phyloP scores from a whole-genome alignment of 1,140 invertebrate genomes.

The Drosophila serrata region DNA sequence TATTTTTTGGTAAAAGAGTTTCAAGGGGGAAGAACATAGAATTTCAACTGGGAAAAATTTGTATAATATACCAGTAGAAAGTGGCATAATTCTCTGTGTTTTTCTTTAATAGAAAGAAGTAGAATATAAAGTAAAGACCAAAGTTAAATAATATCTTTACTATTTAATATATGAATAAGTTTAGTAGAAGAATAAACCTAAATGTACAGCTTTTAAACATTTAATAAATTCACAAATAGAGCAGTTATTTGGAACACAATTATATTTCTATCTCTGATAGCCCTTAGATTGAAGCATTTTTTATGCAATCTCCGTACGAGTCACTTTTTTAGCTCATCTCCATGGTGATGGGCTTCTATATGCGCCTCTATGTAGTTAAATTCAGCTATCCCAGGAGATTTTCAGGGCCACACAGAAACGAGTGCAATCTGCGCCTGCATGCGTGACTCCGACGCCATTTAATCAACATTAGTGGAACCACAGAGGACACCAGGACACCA shows the following conservation, averaged over 20 bases:
- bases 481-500: conserved; percentile 13
- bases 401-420: conserved; percentile 33
- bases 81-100: not conserved
- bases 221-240: not conserved
- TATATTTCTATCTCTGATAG: not conserved
- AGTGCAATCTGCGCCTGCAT: conserved; percentile 52
- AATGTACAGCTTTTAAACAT: too few relatives aligned
- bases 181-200: not conserved
- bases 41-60: not conserved
- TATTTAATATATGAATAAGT: not conserved
- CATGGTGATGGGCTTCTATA: conserved; percentile 7
- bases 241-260: not conserved
- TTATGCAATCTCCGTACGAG: not conserved
- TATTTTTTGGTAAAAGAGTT: not conserved
- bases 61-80: not conserved
- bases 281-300: not conserved
- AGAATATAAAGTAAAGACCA: too few relatives aligned
- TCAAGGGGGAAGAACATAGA: not conserved
- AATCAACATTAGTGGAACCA: conserved; percentile 74
- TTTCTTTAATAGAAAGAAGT: not conserved
- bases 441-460: conserved; percentile 66
- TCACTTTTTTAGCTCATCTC: conserved; percentile 5
- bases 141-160: too few relatives aligned
- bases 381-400: conserved; percentile 29
- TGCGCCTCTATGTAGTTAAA: conserved; percentile 20